Evolutionary conservation across 2,113 vertebrate genomes (phyloP).

Genomic region (Emydocephalus ijimae): DNA sequence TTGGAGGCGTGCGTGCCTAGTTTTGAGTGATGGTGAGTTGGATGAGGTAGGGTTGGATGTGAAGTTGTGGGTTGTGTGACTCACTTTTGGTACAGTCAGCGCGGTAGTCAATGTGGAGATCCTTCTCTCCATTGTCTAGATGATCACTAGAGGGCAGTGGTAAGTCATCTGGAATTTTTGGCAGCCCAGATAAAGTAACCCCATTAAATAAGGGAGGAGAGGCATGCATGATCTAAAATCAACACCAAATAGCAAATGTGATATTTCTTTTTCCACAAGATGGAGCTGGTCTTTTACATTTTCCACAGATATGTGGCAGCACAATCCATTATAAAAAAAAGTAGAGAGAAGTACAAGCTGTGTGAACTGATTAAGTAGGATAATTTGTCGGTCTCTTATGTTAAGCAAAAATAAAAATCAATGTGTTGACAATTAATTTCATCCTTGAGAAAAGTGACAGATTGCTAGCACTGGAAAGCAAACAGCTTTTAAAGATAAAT

Average conservation of each 20-base stretch:
- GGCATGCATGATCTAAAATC: not conserved
- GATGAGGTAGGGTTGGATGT: too few species aligned
- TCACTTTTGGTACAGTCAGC: too few species aligned
- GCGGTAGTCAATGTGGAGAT: too few species aligned
- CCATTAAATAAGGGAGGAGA: not conserved
- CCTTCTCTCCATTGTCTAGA: too few species aligned
- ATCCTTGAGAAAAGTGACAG: slow-evolving; percentile 8
- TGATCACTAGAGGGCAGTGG: not conserved
- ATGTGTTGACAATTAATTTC: slow-evolving; percentile 5
- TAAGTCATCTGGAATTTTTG: not conserved
- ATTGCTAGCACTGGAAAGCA: not conserved
- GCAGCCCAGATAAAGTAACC: not conserved
- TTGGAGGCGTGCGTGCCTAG: too few species aligned
- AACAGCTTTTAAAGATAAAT: not conserved
- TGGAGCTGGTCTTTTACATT: slow-evolving; percentile 51
- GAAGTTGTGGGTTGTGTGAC: too few species aligned
- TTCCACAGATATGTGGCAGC: not conserved
- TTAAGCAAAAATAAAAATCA: not conserved
- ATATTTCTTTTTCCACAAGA: slow-evolving; percentile 48
- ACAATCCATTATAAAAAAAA: slow-evolving; percentile 4
- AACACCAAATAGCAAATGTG: not conserved
- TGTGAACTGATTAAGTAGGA: not conserved
- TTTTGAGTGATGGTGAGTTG: too few species aligned
- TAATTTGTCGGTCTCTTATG: not conserved
- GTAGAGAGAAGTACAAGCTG: not conserved